A percentile compares a stretch with the other conserved stretches of the same genome.
Evolutionary conservation across 2,888 invertebrate species (phyloP).

Genomic region (Schizotus pectinicornis): DNA sequence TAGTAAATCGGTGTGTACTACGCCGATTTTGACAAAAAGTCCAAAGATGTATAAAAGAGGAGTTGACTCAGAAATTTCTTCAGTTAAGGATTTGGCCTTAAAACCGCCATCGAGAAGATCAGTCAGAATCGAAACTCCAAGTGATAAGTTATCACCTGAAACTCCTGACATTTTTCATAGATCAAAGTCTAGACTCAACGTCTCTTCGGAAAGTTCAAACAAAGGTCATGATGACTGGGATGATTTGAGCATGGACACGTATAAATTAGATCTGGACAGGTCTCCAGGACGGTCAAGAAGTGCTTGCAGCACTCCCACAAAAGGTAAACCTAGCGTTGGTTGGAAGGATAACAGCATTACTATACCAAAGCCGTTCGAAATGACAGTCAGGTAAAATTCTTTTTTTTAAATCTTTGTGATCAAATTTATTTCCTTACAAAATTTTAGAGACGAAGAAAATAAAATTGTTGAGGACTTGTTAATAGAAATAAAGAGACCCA

Average conservation of each 20-base stretch:
- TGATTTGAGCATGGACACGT: slow-evolving; percentile 53
- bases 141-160: slow-evolving; percentile 44
- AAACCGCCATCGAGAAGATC: slow-evolving; percentile 56
- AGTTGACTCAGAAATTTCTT: slow-evolving; percentile 39
- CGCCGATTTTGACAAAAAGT: slow-evolving; percentile 44
- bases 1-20: slow-evolving; percentile 48
- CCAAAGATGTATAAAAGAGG: slow-evolving; percentile 36
- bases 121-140: slow-evolving; percentile 56
- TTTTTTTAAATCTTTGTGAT: slow-evolving; percentile 8
- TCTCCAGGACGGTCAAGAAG: slow-evolving; percentile 57
- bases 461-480: slow-evolving; percentile 62
- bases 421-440: slow-evolving; percentile 1
- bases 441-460: slow-evolving; percentile 69
- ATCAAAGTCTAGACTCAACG: slow-evolving; percentile 48
- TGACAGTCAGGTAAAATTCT: slow-evolving; percentile 67
- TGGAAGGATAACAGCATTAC: slow-evolving; percentile 59
- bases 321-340: slow-evolving; percentile 53
- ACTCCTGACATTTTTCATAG: slow-evolving; percentile 29
- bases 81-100: slow-evolving; percentile 12
- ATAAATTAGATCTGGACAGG: slow-evolving; percentile 44
- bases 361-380: slow-evolving; percentile 72
- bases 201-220: slow-evolving; percentile 47
- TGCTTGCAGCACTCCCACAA: slow-evolving; percentile 65
- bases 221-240: slow-evolving; percentile 46
- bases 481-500: slow-evolving; percentile 46